Percentiles rank a stretch among this genome's conserved stretches.
Conservation (phyloP, 2,113 vertebrate species). For the Pontoporia blainvillei region DNA sequence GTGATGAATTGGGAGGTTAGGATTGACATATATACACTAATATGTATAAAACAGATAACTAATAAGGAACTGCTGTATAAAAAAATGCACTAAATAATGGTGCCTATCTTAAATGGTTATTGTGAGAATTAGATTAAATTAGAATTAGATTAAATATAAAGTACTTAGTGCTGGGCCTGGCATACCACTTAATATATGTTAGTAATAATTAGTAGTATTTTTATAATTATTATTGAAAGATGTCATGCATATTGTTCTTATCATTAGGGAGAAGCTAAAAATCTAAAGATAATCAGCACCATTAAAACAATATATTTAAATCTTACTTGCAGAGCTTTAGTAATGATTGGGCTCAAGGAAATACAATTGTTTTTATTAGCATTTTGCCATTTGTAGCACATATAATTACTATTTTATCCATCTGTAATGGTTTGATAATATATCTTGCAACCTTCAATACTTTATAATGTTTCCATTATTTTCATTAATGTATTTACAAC, state of each 20-base stretch:
- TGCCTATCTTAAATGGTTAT: not conserved
- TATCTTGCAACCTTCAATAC: not conserved
- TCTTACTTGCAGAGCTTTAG: constrained; percentile 35
- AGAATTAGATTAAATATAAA: not conserved
- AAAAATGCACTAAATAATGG: not conserved
- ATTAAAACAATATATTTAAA: constrained; percentile 34
- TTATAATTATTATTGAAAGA: not conserved
- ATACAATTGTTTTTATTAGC: constrained; percentile 46
- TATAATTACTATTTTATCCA: constrained; percentile 41
- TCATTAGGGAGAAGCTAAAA: not conserved
- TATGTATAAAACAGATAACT: too few relatives aligned
- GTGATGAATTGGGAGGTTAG: too few relatives aligned
- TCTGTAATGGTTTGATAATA: constrained; percentile 22
- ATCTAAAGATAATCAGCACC: constrained; percentile 46
- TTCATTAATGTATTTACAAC: constrained; percentile 27
- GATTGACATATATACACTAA: too few relatives aligned
- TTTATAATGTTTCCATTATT: constrained; percentile 40
- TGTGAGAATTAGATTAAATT: not conserved
- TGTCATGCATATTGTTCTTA: not conserved
- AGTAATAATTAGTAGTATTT: constrained; percentile 3
- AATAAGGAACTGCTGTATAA: too few relatives aligned
- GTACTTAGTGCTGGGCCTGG: not conserved
- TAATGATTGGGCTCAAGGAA: constrained; percentile 27
- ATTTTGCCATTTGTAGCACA: constrained; percentile 38
- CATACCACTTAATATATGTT: not conserved